Percentiles rank a stretch among this genome's conserved stretches.
phyloP scores from a whole-genome alignment of 1,140 invertebrate genomes.

The Calosoma granatense region DNA sequence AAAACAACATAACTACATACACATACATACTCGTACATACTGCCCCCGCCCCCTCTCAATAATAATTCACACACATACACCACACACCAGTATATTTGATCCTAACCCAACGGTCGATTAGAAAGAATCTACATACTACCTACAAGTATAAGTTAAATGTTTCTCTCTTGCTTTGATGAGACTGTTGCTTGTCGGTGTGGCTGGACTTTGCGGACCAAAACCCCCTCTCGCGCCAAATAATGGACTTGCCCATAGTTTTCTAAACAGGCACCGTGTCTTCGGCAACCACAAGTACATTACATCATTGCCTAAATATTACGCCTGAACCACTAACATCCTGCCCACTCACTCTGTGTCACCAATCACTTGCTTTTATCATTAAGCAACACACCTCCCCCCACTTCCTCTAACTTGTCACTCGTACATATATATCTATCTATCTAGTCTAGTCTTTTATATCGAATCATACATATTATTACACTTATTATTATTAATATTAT shows the following conservation, averaged over 20 bases:
- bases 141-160: background rate
- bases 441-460: conserved; percentile 33
- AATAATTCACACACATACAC: too few relatives aligned
- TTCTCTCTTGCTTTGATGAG: background rate
- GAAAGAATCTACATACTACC: background rate
- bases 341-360: too few relatives aligned
- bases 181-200: conserved; percentile 27
- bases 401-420: too few relatives aligned
- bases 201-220: conserved; percentile 33
- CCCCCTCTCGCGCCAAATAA: conserved; percentile 23
- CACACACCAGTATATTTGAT: too few relatives aligned
- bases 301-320: background rate
- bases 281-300: background rate
- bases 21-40: too few relatives aligned
- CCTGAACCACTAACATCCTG: too few relatives aligned
- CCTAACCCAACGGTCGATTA: background rate
- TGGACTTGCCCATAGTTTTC: background rate
- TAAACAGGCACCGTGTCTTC: background rate
- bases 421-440: too few relatives aligned
- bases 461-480: conserved; percentile 27
- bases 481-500: too few relatives aligned
- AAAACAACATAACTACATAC: background rate
- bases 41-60: too few relatives aligned
- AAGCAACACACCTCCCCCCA: too few relatives aligned
- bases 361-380: conserved; percentile 7